These are phyloP conservation scores for Ennomos erosarius DNA, from an alignment of 2,888 invertebrate genomes.

Conservation along the genomic window DNA sequence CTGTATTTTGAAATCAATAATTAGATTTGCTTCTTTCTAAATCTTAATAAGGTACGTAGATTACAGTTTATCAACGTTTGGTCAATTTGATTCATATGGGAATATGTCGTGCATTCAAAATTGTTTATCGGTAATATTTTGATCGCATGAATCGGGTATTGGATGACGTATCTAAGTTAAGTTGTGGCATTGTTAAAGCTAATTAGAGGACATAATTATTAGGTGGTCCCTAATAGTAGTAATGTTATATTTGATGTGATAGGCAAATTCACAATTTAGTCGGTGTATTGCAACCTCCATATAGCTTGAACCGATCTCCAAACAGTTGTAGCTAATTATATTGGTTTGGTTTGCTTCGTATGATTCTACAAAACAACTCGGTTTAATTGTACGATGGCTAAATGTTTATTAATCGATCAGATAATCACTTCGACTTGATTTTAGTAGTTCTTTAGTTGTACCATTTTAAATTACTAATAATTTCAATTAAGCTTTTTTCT, in stretches of 20 bases:
- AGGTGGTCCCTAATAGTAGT: constrained; percentile 73
- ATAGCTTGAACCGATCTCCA: constrained; percentile 72
- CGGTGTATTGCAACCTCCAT: constrained; percentile 73
- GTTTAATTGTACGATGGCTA: constrained; percentile 38
- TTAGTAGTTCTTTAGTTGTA: neutral
- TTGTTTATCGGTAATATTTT: constrained; percentile 45
- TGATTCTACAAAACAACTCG: constrained; percentile 32
- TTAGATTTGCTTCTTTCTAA: constrained; percentile 66
- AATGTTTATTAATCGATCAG: constrained; percentile 25
- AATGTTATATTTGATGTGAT: constrained; percentile 80
- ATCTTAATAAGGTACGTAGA: constrained; percentile 74
- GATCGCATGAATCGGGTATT: constrained; percentile 56
- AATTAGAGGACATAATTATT: constrained; percentile 67
- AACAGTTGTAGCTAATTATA: constrained; percentile 33
- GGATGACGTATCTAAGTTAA: constrained; percentile 70
- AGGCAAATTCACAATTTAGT: constrained; percentile 70
- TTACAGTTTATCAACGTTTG: constrained; percentile 57
- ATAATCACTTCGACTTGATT: constrained; percentile 31
- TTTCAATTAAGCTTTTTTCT: constrained; percentile 44
- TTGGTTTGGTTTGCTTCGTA: constrained; percentile 44
- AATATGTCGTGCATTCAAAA: constrained; percentile 41
- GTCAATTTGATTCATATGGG: constrained; percentile 56
- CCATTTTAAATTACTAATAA: neutral
- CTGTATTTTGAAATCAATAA: constrained; percentile 57
- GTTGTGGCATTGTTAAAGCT: constrained; percentile 75